Evolutionary conservation across 2,113 vertebrate species (phyloP).

Genomic region (Campylorhamphus procurvoides): DNA sequence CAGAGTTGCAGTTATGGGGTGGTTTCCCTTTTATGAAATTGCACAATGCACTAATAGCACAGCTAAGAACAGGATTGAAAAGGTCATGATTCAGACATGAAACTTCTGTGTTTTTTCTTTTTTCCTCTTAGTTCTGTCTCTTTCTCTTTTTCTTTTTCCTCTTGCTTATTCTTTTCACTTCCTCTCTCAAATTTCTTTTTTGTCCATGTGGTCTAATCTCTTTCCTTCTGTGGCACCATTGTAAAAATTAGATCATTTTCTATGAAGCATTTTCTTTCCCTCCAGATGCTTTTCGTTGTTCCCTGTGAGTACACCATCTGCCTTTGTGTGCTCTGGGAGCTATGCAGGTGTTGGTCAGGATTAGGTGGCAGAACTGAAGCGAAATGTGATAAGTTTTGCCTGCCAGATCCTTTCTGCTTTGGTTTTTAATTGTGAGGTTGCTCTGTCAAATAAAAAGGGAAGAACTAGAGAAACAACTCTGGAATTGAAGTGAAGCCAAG

Average conservation of each 20-base stretch:
- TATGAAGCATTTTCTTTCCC: background rate
- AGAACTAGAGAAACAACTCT: background rate
- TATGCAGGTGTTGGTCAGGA: conserved; percentile 1
- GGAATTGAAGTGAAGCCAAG: background rate
- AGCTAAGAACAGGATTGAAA: background rate
- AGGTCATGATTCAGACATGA: background rate
- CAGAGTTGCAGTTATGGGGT: background rate
- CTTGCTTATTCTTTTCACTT: background rate
- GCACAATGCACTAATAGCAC: background rate
- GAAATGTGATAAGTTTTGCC: background rate
- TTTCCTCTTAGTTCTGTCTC: background rate
- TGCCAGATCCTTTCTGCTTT: background rate
- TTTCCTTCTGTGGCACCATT: background rate
- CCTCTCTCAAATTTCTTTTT: background rate
- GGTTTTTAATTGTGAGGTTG: background rate
- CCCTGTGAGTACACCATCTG: background rate
- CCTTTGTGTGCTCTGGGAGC: background rate
- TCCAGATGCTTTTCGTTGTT: conserved; percentile 6
- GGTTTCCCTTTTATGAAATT: background rate
- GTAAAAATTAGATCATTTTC: background rate
- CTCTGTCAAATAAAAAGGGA: background rate
- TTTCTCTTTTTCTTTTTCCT: background rate
- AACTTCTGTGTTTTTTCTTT: background rate
- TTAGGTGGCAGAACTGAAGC: conserved; percentile 7
- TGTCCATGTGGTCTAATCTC: background rate